Base-by-base conservation (phyloP, 2,113 vertebrate genomes). In the Dunckerocampus dactyliophorus region DNA sequence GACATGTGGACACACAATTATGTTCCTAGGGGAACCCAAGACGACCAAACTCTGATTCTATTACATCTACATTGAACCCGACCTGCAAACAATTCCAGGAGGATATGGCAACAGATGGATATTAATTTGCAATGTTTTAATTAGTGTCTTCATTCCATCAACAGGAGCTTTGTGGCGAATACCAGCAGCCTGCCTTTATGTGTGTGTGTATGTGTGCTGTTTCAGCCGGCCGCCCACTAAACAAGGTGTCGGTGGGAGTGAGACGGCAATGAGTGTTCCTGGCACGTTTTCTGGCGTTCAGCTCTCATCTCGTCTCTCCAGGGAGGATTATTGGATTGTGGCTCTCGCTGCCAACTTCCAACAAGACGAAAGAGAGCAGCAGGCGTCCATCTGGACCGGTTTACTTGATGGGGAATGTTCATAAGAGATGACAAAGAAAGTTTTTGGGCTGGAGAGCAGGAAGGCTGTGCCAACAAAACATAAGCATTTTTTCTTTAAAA, bases 331-430 rank as follows among this genome's bases (percentile, higher is more conserved):
- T 76, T 67, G 77, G 83, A 77, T 76, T 71, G 76, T 62, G 70
- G 72, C 57, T 75, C 43, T 63, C 10, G 12, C 66, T 81, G 87
- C 81, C 86, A 87, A 31, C 65, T 81, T 83, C 81, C 85, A 84
- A 31, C 63, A 53, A 66, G 79, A 80, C 77, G 75, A 83, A 84
- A 84, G 82, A 82, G 80, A 86, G 78, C 78, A 87, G 77, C 82
- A 75, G 71, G 60, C 71, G 50, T 83, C 85, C 87, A 87, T 86
- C 87, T 88, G 87, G 84, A 62, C 72, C 64, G 8, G 42, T 78
- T 76, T 80, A 34, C 69, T 79, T 58, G 60, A 67, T 67, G 79
- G 72, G 79, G 67, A 76, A 77, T 31, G 37, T 71, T 70, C 69
- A 76, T 49, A 19, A 72, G 62, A 66, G 65, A 83, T 75, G 69